These are phyloP conservation scores for Eubucco bourcierii DNA, from an alignment of 2,113 vertebrate species.

Conservation along the genomic window DNA sequence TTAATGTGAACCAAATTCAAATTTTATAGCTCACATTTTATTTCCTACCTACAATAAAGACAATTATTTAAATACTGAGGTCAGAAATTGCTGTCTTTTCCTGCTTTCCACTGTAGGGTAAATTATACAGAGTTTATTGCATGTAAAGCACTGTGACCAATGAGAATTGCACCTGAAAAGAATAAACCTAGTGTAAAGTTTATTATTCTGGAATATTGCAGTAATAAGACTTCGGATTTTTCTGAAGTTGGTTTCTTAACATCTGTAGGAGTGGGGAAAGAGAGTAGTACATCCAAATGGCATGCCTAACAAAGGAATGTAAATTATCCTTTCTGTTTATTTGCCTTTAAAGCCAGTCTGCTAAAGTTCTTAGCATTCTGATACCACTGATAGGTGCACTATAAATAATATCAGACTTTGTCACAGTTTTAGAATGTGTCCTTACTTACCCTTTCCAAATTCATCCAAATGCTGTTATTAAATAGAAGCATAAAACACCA, in stretches of 20 bases:
- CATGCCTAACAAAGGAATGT: conserved; percentile 30
- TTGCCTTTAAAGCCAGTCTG: conserved; percentile 9
- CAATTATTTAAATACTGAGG: background rate
- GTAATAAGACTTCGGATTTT: background rate
- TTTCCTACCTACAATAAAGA: background rate
- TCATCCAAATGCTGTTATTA: background rate
- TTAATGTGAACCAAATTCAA: background rate
- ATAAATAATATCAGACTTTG: conserved; percentile 2
- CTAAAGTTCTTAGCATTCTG: conserved; percentile 19
- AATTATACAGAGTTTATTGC: background rate
- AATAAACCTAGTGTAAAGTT: background rate
- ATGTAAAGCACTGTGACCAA: background rate
- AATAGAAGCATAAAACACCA: background rate
- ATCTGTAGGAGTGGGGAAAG: background rate
- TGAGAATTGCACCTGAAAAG: background rate
- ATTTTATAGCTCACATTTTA: background rate
- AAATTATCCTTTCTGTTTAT: conserved; percentile 21
- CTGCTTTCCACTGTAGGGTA: background rate
- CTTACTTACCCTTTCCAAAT: conserved; percentile 1
- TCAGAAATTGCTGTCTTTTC: background rate
- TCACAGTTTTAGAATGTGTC: background rate
- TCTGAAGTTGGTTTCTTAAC: background rate
- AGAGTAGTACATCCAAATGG: conserved; percentile 7
- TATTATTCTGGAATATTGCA: background rate
- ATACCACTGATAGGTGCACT: background rate